Evolutionary conservation across 1,140 invertebrate genomes (phyloP).

Genomic region (Oscheius sp.): DNA sequence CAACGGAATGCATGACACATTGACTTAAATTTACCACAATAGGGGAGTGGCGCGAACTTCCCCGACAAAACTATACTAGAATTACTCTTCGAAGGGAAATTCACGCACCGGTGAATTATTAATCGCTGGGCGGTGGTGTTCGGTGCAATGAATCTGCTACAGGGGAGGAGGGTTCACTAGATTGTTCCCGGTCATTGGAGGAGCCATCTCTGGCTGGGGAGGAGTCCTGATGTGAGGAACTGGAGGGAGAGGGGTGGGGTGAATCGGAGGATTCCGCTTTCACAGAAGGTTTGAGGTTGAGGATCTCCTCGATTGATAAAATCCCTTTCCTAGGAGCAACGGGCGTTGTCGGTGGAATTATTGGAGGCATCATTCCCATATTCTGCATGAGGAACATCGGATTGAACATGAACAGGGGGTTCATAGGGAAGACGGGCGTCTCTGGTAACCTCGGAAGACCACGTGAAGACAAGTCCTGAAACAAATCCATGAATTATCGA

Average conservation of each 20-base stretch:
- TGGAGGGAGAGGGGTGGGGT: not conserved
- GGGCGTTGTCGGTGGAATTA: not conserved
- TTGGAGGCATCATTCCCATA: not conserved
- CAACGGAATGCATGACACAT: constrained; percentile 13
- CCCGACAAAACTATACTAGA: not conserved
- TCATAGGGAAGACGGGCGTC: constrained; percentile 24
- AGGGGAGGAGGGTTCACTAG: constrained; percentile 1
- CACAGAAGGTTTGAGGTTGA: constrained; percentile 28
- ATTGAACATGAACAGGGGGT: constrained; percentile 33
- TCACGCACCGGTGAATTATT: no score
- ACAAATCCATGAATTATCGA: not conserved
- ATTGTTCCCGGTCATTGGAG: not conserved
- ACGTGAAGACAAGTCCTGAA: constrained; percentile 6
- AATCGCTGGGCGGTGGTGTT: not conserved
- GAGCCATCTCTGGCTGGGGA: not conserved
- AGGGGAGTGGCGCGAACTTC: not conserved
- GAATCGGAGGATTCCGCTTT: not conserved
- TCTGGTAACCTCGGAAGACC: not conserved
- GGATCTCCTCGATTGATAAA: constrained; percentile 38
- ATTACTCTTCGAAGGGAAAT: no score
- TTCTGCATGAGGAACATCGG: constrained; percentile 21
- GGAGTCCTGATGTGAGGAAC: constrained; percentile 1
- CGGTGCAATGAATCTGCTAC: not conserved
- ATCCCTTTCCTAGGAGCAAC: constrained; percentile 11
- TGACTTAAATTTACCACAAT: constrained; percentile 8